Base-by-base conservation (phyloP, 2,888 invertebrate genomes). In the Sialis lutaria region DNA sequence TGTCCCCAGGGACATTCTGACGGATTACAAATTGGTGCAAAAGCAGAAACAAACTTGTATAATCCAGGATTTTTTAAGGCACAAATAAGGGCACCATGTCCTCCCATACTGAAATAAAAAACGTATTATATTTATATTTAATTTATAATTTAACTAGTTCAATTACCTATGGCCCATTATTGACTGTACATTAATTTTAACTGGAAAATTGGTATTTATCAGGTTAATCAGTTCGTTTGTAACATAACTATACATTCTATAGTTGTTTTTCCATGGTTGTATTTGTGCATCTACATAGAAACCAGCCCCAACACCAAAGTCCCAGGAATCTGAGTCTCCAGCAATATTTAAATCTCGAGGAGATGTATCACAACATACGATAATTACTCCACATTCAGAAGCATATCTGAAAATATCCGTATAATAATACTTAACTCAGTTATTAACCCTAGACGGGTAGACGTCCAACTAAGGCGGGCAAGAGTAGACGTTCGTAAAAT, bases 311-410 rank as follows among this genome's bases (percentile, higher is more conserved):
- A 82, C 81, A 32, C 98, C 98, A 67, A 98, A 92, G 65, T 96
- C 95, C 77, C 86, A 95, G 12, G 76, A 71, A 34, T 91, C 92
- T 60, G 89, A 84, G 67, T 97, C 91, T 0, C 93, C 95, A 10
- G 85, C 79, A 49, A 98, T 76, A 55, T 88, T 84, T 8, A 87
- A 74, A 6, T 86, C 89, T 56, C 95, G 74, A 1, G 97, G 97
- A 54, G 95, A 96, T 0, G 97, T 98, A 60, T 98, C 98, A 0
- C 97, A 95, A 50, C 84, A 85, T 3, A 98, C 87, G 46, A 98
- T 75, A 51, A 91, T 78, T 3, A 98, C 67, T 0, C 85, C 85
- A 59, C 86, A 74, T 58, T 90, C 74, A 5, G 92, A 75, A 5
- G 97, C 97, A 66, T 82, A 81, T 56, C 75, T 73, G 52, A 22